phyloP scores from a whole-genome alignment of 53 echinoderm and acorn worm genomes.

The Holothuria scabra region DNA sequence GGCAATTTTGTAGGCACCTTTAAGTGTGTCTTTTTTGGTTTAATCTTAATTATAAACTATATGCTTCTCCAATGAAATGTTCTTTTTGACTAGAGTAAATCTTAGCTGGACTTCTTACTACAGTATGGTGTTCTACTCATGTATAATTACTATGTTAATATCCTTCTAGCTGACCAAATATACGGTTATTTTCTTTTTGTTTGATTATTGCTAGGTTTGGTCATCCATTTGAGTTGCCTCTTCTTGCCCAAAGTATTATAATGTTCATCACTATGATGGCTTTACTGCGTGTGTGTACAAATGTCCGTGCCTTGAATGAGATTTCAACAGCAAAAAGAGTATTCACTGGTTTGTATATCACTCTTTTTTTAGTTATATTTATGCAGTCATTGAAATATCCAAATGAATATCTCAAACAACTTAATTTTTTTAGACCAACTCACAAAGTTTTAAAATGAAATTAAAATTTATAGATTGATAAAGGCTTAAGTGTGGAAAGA shows the following conservation, averaged over 20 bases:
- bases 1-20: too few species aligned
- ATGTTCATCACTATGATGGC: constrained; percentile 95
- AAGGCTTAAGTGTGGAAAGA: too few species aligned
- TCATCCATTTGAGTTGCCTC: constrained; percentile 95
- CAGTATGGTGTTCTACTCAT: too few species aligned
- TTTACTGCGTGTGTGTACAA: constrained; percentile 86
- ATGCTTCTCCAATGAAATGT: too few species aligned
- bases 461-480: too few species aligned
- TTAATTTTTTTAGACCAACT: too few species aligned
- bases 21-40: too few species aligned
- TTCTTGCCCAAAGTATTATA: constrained; percentile 91
- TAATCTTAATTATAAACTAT: too few species aligned
- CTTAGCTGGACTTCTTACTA: too few species aligned
- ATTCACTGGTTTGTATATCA: constrained; percentile 69
- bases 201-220: constrained; percentile 82
- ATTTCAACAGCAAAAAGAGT: constrained; percentile 72
- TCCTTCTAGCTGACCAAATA: background rate
- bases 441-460: too few species aligned
- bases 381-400: background rate
- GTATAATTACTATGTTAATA: background rate
- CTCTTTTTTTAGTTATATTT: background rate
- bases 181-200: background rate
- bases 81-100: too few species aligned
- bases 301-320: constrained; percentile 80
- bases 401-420: too few species aligned